These are phyloP conservation scores for Gallinago paraguaiae DNA, from an alignment of 2,113 vertebrate species.

Conservation along the genomic window DNA sequence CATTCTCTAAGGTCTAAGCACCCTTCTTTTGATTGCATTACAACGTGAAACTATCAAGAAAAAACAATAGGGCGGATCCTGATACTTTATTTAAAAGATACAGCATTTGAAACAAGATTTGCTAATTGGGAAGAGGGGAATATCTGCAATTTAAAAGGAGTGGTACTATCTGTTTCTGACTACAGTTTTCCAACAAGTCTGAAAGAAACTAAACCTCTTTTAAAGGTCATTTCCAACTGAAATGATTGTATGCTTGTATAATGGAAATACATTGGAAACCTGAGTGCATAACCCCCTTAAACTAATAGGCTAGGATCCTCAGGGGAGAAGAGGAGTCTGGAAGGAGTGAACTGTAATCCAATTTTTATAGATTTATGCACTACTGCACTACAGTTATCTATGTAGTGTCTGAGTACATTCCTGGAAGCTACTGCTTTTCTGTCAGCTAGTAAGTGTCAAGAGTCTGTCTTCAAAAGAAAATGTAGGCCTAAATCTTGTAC, in stretches of 20 bases:
- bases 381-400: not conserved
- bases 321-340: not conserved
- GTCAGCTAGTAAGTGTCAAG: not conserved
- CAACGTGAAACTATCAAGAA: not conserved
- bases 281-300: not conserved
- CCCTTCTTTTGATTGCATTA: not conserved
- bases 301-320: not conserved
- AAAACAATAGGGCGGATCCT: not conserved
- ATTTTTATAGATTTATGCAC: not conserved
- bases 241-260: too few species aligned
- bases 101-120: not conserved
- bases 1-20: not conserved
- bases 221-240: too few species aligned
- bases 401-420: not conserved
- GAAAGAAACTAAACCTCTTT: not conserved
- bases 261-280: not conserved
- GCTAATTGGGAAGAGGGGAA: not conserved
- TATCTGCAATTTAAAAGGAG: not conserved
- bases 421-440: not conserved
- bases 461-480: not conserved
- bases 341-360: not conserved
- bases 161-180: not conserved
- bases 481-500: not conserved
- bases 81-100: not conserved
- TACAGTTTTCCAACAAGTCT: not conserved